Conservation (phyloP, 2,113 vertebrate species). For the Phylloscopus trochilus region DNA sequence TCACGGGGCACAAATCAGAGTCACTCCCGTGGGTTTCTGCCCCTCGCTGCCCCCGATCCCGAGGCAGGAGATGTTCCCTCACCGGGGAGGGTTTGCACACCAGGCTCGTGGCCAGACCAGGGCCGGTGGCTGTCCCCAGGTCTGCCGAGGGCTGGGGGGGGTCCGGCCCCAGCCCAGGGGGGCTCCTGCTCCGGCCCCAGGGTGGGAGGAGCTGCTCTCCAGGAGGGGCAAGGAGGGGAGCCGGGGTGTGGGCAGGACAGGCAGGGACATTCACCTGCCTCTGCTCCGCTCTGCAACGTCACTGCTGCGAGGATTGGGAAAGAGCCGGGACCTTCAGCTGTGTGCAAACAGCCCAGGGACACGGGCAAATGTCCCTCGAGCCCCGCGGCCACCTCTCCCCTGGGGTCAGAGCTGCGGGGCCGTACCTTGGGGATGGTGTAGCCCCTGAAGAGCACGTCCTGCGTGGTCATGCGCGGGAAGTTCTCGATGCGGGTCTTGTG, state of each 20-base stretch:
- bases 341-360: not conserved
- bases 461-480: not conserved
- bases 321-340: rapidly evolving
- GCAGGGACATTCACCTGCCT: not conserved
- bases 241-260: rapidly evolving
- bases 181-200: rapidly evolving
- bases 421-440: constrained; percentile 55
- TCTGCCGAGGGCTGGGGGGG: rapidly evolving
- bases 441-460: not conserved
- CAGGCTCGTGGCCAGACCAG: rapidly evolving
- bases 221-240: not conserved
- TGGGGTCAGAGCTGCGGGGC: rapidly evolving
- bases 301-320: not conserved
- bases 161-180: rapidly evolving
- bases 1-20: not conserved
- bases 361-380: not conserved
- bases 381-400: not conserved
- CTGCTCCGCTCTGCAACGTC: not conserved
- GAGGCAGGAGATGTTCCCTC: not conserved
- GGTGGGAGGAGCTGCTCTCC: not conserved
- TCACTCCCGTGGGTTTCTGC: not conserved
- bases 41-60: not conserved
- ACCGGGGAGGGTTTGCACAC: not conserved
- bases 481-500: not conserved
- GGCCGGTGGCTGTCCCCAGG: rapidly evolving